phyloP scores from a whole-genome alignment of 2,797 vertebrate species.

The Cynopterus sphinx region DNA sequence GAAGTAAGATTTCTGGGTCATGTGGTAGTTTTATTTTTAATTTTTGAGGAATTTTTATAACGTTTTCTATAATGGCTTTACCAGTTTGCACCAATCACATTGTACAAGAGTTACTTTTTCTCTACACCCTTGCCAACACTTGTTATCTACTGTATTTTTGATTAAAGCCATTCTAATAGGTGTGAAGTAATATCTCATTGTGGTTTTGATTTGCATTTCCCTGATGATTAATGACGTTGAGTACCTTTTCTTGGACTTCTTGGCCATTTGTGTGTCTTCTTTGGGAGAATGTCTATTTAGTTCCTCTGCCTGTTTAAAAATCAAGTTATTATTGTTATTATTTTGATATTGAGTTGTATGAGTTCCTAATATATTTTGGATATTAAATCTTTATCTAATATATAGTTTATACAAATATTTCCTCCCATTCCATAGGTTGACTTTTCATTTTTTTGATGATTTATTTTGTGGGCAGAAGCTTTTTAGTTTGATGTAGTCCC shows the following conservation, averaged over 20 bases:
- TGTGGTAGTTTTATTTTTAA: neutral
- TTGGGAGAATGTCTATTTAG: neutral
- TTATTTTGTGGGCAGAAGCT: neutral
- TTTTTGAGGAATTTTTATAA: neutral
- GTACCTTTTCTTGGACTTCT: neutral
- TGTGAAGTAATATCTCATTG: neutral
- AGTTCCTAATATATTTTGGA: neutral
- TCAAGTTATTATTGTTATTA: neutral
- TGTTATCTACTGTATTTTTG: neutral
- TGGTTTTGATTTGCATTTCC: neutral
- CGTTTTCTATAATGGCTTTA: neutral
- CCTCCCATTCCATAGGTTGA: neutral
- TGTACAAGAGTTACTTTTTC: neutral
- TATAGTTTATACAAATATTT: neutral
- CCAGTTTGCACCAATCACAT: neutral
- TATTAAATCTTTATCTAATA: neutral
- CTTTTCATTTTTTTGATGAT: neutral
- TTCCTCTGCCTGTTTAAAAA: neutral
- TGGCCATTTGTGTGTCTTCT: neutral
- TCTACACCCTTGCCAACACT: neutral
- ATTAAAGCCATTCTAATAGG: neutral
- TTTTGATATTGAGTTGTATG: neutral
- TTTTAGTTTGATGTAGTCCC: neutral
- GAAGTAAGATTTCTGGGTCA: neutral
- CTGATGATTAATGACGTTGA: neutral